These are phyloP conservation scores for Campylomormyrus tamandua DNA, from an alignment of 2,113 vertebrate species.

Conservation along the genomic window DNA sequence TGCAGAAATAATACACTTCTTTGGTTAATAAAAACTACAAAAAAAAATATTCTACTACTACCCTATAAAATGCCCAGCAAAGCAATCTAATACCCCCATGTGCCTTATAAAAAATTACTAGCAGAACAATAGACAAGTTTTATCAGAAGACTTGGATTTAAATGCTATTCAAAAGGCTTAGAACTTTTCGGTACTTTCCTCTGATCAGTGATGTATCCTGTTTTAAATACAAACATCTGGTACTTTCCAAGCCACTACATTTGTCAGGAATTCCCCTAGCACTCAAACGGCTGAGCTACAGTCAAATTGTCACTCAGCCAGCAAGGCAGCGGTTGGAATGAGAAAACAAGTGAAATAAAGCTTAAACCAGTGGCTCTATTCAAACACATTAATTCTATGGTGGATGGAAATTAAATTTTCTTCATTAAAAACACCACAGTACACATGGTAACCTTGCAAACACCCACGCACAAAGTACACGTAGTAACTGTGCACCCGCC, in stretches of 20 bases:
- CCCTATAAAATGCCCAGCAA: background rate
- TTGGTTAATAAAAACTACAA: background rate
- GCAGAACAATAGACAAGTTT: background rate
- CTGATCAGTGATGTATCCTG: background rate
- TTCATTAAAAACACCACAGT: background rate
- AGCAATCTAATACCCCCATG: background rate
- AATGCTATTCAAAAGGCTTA: background rate
- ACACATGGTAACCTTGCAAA: background rate
- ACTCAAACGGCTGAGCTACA: background rate
- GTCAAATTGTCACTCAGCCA: background rate
- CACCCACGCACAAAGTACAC: background rate
- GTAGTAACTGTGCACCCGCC: background rate
- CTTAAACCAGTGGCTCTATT: background rate
- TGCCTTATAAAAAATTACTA: background rate
- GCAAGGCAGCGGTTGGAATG: background rate
- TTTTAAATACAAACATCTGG: background rate
- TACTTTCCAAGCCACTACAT: slow-evolving; percentile 1
- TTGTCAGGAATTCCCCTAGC: background rate
- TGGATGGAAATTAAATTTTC: background rate
- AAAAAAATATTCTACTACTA: background rate
- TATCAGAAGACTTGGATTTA: background rate
- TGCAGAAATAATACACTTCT: background rate
- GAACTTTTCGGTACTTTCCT: background rate
- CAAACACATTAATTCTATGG: background rate
- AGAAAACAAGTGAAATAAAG: background rate